A percentile compares a stretch with the other conserved stretches of the same genome.
These are phyloP conservation scores for Phenacoccus solenopsis DNA, from an alignment of 1,140 invertebrate species.

Conservation along the genomic window DNA sequence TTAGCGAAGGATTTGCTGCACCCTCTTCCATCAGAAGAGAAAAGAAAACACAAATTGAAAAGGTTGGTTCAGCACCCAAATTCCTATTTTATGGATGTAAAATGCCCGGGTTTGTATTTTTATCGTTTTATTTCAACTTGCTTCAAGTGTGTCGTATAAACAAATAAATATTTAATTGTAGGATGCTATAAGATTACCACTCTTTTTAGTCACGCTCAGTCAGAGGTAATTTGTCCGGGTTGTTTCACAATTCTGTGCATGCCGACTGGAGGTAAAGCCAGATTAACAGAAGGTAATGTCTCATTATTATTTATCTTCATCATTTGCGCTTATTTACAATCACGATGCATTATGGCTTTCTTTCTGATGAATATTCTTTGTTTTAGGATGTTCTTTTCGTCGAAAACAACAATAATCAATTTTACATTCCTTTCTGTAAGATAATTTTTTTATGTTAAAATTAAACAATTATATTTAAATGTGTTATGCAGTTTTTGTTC, in stretches of 20 bases:
- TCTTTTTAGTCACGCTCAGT: slow-evolving; percentile 98
- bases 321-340: too few relatives aligned
- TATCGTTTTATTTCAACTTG: neutral
- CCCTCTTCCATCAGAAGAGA: slow-evolving; percentile 82
- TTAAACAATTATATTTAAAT: slow-evolving; percentile 2
- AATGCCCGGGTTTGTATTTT: slow-evolving; percentile 68
- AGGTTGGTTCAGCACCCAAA: slow-evolving; percentile 97
- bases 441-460: slow-evolving; percentile 7
- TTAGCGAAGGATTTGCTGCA: slow-evolving; percentile 94
- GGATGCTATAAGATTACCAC: slow-evolving; percentile 98
- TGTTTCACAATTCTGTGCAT: slow-evolving; percentile 97
- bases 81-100: slow-evolving; percentile 99
- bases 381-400: slow-evolving; percentile 11
- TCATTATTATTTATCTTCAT: neutral
- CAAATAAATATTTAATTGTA: slow-evolving; percentile 31
- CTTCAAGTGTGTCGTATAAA: too few relatives aligned
- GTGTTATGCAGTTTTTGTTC: too few relatives aligned
- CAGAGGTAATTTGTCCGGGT: slow-evolving; percentile 93
- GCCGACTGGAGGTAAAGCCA: slow-evolving; percentile 94
- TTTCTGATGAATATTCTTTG: neutral
- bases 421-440: neutral
- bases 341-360: too few relatives aligned
- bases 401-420: slow-evolving; percentile 12
- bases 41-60: slow-evolving; percentile 86
- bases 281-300: slow-evolving; percentile 83